Evolutionary conservation across 1,140 invertebrate species (phyloP), one percentile per base, ranked within the genome.

Genomic region (Stratiolaelaps scimitus): DNA sequence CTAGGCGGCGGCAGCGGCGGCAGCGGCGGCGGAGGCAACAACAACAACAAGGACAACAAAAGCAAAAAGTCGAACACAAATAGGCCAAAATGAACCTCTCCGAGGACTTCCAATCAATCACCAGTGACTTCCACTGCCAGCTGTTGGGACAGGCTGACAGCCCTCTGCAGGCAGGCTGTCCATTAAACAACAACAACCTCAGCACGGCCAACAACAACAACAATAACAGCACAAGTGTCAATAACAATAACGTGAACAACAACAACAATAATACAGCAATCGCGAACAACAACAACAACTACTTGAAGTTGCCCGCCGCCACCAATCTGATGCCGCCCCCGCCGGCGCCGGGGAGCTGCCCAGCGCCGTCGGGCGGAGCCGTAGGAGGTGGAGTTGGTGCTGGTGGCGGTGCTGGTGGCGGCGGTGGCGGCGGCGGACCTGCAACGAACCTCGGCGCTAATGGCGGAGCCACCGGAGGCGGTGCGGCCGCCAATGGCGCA

Each of bases 61-160:
- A 40, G 10, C 34, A 4, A 40, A 40, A n/a, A n/a, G n/a, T n/a
- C n/a, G n/a, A n/a, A n/a, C n/a, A n/a, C n/a, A n/a, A n/a, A n/a
- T n/a, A n/a, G 34, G 10, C 34, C 34, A 40, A 40, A 40, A 60
- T 60, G 53, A 60, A 60, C 20, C 34, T 60, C 26, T 60, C 53
- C 13, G 53, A 60, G 34, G 53, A 60, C 53, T 60, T 60, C 53
- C 53, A 60, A 23, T n/a, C 53, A 26, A 60, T 60, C 2, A 34
- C 53, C 15, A 60, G 53, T 60, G 53, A 60, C 23, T 60, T 60
- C 23, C 53, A 60, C 34, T 60, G 53, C 53, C 53, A 60, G 53
- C 23, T 60, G 15, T 1, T 60, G 26, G 26, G 26, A 4, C 53
- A 60, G 23, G 15, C 26, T 26, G 26, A 60, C 26, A 26, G 34